A percentile compares a stretch with the other conserved stretches of the same genome.
Evolutionary conservation across 2,888 invertebrate genomes (phyloP).

Genomic region (Ochlodes sylvanus): DNA sequence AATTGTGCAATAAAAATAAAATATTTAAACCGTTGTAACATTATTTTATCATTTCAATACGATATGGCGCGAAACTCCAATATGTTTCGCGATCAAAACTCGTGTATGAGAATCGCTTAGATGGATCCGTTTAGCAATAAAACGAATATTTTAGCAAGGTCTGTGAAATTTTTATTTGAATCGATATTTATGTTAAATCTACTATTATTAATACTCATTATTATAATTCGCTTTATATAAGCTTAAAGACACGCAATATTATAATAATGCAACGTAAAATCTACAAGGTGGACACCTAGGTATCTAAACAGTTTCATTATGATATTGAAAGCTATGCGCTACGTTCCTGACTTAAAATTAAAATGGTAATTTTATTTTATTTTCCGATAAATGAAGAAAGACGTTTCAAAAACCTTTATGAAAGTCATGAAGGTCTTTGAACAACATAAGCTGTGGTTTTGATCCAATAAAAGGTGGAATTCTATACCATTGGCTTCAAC

Average conservation of each 20-base stretch:
- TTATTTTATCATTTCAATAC: slow-evolving; percentile 37
- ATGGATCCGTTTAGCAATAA: slow-evolving; percentile 23
- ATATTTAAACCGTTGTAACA: slow-evolving; percentile 33
- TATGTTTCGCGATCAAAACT: slow-evolving; percentile 16
- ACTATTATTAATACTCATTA: not conserved
- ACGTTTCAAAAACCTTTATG: too few species aligned
- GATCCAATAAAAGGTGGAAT: too few species aligned
- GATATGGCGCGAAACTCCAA: slow-evolving; percentile 28
- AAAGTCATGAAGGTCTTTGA: too few species aligned
- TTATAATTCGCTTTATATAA: not conserved
- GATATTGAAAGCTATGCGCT: too few species aligned
- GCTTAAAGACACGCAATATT: not conserved
- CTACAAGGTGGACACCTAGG: too few species aligned
- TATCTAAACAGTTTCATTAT: too few species aligned
- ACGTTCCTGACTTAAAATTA: too few species aligned
- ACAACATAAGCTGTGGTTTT: too few species aligned
- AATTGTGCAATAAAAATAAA: slow-evolving; percentile 39
- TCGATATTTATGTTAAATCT: not conserved
- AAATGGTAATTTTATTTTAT: too few species aligned
- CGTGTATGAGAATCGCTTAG: slow-evolving; percentile 21
- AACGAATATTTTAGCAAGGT: slow-evolving; percentile 18
- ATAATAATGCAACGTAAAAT: too few species aligned
- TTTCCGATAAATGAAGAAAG: too few species aligned
- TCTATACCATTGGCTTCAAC: too few species aligned
- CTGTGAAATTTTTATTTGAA: not conserved